Evolutionary conservation across 2,113 vertebrate species (phyloP), one percentile per base, ranked within the genome.

Genomic region (Ifrita kowaldi): DNA sequence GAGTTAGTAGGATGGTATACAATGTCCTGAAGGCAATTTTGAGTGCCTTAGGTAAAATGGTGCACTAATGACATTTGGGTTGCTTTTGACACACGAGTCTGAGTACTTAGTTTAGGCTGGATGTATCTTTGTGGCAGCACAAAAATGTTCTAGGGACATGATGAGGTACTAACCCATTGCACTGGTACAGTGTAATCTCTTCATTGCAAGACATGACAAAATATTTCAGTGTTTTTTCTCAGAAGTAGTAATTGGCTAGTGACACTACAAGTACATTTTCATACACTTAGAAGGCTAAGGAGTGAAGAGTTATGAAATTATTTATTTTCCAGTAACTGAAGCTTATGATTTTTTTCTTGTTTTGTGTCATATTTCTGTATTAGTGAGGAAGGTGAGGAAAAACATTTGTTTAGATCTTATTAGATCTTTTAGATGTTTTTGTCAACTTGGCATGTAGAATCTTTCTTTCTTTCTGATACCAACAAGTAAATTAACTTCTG

Each of bases 111-210:
- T 79, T 78, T 95, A 32, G 37, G 15, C 37, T 33, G 15, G 22
- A 4, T 73, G 2, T 69, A 11, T 49, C n/a, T 73, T 37, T 62
- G 47, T 62, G 68, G 59, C 37, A 62, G 15, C 42, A 28, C 37
- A 46, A 6, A 0, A 1, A 0, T 50, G 41, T 65, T 55, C 13
- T 32, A 60, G 49, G 27, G 37, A 27, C 0, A 0, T 35, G 47
- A 42, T 4, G 2, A 22, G 27, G 35, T 5, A 1, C 15, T 44
- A 23, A 68, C 22, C 30, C 62, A 27, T 64, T 65, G 46, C 22
- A 11, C 4, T 65, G 12, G 4, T 70, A 17, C 10, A 11, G 10
- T 65, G 32, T 53, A 59, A 19, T 80, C 53, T 14, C n/a, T 79
- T 5, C 5, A 4, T 46, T 60, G 24, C 67, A 73, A 80, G 27